phyloP scores from a whole-genome alignment of 2,113 vertebrate species.

The Nerophis ophidion region DNA sequence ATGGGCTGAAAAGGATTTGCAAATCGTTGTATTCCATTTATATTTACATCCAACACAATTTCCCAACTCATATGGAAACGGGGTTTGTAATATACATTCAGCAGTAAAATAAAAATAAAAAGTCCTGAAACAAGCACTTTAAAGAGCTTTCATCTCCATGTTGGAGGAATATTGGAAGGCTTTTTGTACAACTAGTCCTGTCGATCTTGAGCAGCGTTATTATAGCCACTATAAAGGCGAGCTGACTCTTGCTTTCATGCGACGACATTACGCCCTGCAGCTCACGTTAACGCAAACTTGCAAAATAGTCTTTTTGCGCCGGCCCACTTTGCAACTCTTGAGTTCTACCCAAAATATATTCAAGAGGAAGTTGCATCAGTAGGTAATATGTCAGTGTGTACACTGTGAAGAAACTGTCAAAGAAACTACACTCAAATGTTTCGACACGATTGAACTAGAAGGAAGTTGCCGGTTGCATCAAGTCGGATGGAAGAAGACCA shows the following conservation, averaged over 20 bases:
- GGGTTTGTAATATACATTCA: neutral
- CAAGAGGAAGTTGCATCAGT: no score
- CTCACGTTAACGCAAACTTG: neutral
- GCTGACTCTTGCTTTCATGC: neutral
- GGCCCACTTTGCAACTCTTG: conserved; percentile 2
- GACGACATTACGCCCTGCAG: conserved; percentile 2
- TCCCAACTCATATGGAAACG: no score
- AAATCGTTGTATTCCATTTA: no score
- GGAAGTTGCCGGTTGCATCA: neutral
- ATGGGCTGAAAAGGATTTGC: no score
- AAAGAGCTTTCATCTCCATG: conserved; percentile 14
- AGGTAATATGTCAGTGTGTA: no score
- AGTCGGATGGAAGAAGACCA: no score
- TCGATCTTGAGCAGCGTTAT: conserved; percentile 6
- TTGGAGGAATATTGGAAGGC: conserved; percentile 9
- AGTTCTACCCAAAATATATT: neutral
- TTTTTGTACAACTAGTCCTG: conserved; percentile 3
- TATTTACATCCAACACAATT: no score
- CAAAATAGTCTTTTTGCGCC: neutral
- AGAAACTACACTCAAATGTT: neutral
- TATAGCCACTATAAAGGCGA: neutral
- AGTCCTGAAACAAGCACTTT: conserved; percentile 3
- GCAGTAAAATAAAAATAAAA: conserved; percentile 4
- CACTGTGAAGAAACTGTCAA: neutral
- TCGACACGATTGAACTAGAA: neutral